Evolutionary conservation across 2,113 vertebrate genomes (phyloP).

Genomic region (Prolemur simus): DNA sequence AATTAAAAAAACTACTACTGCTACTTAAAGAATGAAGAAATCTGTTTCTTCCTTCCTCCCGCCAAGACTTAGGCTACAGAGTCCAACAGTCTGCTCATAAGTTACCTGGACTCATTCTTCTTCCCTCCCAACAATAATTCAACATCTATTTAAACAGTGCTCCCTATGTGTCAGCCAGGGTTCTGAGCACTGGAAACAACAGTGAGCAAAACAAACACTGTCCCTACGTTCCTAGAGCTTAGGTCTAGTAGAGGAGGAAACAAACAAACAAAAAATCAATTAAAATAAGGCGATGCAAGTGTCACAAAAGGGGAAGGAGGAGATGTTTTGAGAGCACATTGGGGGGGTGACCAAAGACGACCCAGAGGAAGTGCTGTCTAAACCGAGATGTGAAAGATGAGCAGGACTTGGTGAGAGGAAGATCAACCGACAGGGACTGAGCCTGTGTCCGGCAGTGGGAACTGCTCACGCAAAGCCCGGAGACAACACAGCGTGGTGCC

Average conservation of each 20-base stretch:
- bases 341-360: background rate
- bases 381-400: background rate
- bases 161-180: background rate
- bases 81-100: background rate
- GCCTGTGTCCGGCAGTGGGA: background rate
- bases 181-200: background rate
- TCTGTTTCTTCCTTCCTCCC: background rate
- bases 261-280: background rate
- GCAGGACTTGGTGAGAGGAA: background rate
- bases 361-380: background rate
- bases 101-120: background rate
- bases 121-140: background rate
- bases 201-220: background rate
- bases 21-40: background rate
- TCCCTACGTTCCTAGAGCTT: background rate
- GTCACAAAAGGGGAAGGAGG: background rate
- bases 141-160: background rate
- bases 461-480: background rate
- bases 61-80: background rate
- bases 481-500: background rate
- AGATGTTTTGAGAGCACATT: background rate
- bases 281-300: background rate
- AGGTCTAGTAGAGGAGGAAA: background rate
- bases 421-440: background rate
- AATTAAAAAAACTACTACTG: background rate